Base-by-base conservation (phyloP, 2,113 vertebrate genomes). In the Centropus bengalensis region DNA sequence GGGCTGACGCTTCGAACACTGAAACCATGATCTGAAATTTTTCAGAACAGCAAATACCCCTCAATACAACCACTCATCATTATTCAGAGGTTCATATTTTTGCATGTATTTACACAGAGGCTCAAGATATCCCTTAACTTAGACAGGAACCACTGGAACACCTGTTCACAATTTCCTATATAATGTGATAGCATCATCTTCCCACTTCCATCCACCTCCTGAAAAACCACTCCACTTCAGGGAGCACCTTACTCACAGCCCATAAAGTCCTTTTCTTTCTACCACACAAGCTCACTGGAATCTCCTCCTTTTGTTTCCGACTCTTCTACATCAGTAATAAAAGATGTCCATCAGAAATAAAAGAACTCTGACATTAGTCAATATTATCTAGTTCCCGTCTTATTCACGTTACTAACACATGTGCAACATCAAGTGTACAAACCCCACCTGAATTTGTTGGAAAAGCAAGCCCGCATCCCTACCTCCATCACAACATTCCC, bases 141-240 rank as follows among this genome's bases (percentile, higher is more conserved):
- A 63, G 58, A 54, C 9, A 51, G 47, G 8, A 84, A 42, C 5
- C 47, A 73, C 77, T 30, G 40, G 16, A 87, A 33, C 8, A 18
- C 10, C 9, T 8, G 30, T 51, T 67, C 47, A 12, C 16, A 45
- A 52, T n/a, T 33, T n/a, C 38, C 67, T 36, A 8, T 4, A 21
- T 5, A 21, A 42, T 24, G 28, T 4, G 30, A 10, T 17, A 24
- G 49, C 12, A 52, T 15, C 13, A 49, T 52, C 33, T 63, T 14
- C 44, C 45, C 30, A 19, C 14, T 71, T 44, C 47, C 70, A 7
- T n/a, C 62, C 30, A 67, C 26, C 26, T 33, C 24, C 23, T 44
- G n/a, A 47, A 7, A 42, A 52, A 60, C 2, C 18, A 23, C 4
- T 36, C 28, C 0, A 0, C 24, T 15, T 54, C 22, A 60, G 36